Conservation (phyloP, 2,888 invertebrate genomes). For the Seladonia tumulorum region DNA sequence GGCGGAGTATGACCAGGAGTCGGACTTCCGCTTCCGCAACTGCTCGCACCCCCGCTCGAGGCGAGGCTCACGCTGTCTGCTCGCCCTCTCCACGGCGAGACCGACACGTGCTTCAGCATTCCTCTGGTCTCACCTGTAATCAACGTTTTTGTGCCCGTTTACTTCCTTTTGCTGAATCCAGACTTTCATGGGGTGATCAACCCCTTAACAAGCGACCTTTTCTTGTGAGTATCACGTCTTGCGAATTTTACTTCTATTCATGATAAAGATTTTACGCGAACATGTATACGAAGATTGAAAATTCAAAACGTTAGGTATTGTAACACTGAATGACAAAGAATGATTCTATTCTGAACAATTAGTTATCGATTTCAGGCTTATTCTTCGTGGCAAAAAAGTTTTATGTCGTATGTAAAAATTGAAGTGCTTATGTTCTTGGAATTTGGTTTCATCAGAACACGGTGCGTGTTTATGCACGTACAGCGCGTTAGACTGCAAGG, state of each 20-base stretch:
- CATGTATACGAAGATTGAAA: no score
- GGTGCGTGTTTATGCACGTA: no score
- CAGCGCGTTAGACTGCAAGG: no score
- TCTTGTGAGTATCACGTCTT: neutral
- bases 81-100: conserved; percentile 93
- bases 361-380: no score
- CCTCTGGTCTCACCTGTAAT: conserved; percentile 67
- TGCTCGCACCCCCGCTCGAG: conserved; percentile 86
- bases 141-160: conserved; percentile 17
- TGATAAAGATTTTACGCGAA: no score
- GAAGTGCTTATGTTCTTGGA: no score
- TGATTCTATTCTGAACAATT: no score
- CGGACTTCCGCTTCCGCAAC: conserved; percentile 90
- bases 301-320: no score
- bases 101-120: conserved; percentile 97
- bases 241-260: neutral
- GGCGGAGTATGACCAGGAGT: conserved; percentile 88
- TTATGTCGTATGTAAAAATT: no score
- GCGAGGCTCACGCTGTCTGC: conserved; percentile 93
- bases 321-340: no score
- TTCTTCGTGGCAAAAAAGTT: no score
- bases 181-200: neutral
- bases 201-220: neutral
- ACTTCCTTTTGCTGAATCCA: neutral
- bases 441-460: no score